Evolutionary conservation across 2,113 vertebrate genomes (phyloP).

Genomic region (Scomber scombrus): DNA sequence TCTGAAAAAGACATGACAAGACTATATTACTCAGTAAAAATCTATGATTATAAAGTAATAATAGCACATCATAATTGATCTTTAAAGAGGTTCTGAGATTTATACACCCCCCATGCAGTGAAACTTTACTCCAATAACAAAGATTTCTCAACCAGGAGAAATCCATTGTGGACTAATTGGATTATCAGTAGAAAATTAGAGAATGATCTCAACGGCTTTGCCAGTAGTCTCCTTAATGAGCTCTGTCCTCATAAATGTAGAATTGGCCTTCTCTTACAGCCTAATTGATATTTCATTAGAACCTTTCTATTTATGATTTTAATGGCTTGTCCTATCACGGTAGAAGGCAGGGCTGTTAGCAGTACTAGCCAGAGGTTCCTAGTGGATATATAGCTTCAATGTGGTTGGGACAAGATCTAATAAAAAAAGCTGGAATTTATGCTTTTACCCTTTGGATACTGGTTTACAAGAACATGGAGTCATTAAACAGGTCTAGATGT

Average conservation of each 20-base stretch:
- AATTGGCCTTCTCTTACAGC: conserved; percentile 72
- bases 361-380: conserved; percentile 57
- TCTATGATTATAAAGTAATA: conserved; percentile 60
- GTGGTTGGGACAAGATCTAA: conserved; percentile 68
- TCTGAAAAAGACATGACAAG: conserved; percentile 6
- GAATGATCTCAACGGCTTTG: conserved; percentile 71
- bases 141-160: conserved; percentile 65
- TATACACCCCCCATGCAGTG: conserved; percentile 60
- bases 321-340: conserved; percentile 69
- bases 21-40: conserved; percentile 48
- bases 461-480: conserved; percentile 78
- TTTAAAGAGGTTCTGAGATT: conserved; percentile 75
- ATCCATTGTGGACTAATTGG: conserved; percentile 79
- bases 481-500: conserved; percentile 73
- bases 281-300: conserved; percentile 87
- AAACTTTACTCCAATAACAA: conserved; percentile 80
- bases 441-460: conserved; percentile 79
- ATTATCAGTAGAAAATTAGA: conserved; percentile 75
- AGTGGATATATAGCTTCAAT: conserved; percentile 68
- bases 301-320: conserved; percentile 82
- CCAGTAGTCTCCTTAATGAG: conserved; percentile 76
- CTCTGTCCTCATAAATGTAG: conserved; percentile 77
- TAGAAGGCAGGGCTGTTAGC: conserved; percentile 51
- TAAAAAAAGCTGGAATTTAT: conserved; percentile 78
- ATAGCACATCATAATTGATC: conserved; percentile 72